Evolutionary conservation across 2,888 invertebrate species (phyloP), one percentile per base, ranked within the genome.

Genomic region (Trissolcus japonicus): DNA sequence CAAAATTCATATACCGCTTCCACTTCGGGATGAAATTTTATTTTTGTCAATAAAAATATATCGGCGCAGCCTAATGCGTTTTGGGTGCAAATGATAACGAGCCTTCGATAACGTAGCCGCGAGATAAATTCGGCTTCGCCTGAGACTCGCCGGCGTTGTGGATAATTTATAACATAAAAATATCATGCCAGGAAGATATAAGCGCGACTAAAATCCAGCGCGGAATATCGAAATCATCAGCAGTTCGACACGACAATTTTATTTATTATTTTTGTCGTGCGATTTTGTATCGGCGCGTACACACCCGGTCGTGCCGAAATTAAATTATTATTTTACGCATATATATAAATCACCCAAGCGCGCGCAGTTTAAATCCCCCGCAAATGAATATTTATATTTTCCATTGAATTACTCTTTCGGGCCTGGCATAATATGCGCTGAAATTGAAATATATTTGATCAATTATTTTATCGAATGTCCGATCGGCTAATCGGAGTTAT

Each of bases 321-420:
- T 88, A 89, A 88, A 89, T 88, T 88, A 88, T 88, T 89, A 87
- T 89, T 89, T 88, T 85, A 84, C 86, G 83, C 83, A 17, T 55
- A 40, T 55, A 82, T 85, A 88, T 88, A 89, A 88, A 88, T 89
- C 88, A 88, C 82, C 76, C 84, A 55, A 59, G 63, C 67, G 65
- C 66, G 63, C 69, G 76, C 83, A 82, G 82, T 84, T 85, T 83
- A 84, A 86, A 85, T 85, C 82, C 81, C 80, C 79, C 80, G 80
- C 87, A 87, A 88, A 89, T 89, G 88, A 89, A 89, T 89, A 89
- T 89, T 89, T 88, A 89, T 89, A 88, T 86, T 88, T 88, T 87
- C 87, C 87, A 88, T 87, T 88, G 88, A 89, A 89, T 88, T 87
- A 87, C 88, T 87, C 88, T 87, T 84, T 86, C 9, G 35, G 83